Conservation (phyloP, 2,113 vertebrate species). For the Narcine bancroftii region DNA sequence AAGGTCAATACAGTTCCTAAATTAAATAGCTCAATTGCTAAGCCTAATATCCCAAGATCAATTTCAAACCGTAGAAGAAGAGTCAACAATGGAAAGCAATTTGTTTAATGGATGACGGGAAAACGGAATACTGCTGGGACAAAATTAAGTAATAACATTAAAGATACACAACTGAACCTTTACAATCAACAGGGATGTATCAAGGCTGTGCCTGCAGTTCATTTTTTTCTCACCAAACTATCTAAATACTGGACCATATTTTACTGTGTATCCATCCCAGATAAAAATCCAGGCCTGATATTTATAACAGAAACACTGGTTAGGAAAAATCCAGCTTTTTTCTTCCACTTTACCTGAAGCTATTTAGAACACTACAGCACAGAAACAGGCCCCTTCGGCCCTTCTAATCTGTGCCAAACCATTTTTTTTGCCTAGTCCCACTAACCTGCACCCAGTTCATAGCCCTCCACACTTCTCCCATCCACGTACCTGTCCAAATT, state of each 20-base stretch:
- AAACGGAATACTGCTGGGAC: not conserved
- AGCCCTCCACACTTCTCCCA: too few species aligned
- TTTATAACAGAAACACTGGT: not conserved
- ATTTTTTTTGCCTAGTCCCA: too few species aligned
- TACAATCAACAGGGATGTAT: not conserved
- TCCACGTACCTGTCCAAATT: too few species aligned
- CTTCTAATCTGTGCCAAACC: too few species aligned
- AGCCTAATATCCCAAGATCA: not conserved
- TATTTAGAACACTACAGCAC: not conserved
- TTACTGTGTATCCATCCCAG: not conserved
- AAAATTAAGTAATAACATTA: not conserved
- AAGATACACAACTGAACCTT: not conserved
- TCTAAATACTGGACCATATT: not conserved
- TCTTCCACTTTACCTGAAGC: not conserved
- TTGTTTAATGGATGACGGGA: not conserved
- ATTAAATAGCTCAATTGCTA: not conserved
- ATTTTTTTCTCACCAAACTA: not conserved
- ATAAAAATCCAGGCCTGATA: not conserved
- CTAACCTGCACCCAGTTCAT: too few species aligned
- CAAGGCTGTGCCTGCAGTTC: not conserved
- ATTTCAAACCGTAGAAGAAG: not conserved
- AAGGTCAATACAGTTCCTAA: not conserved
- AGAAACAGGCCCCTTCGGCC: too few species aligned
- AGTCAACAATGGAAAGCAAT: not conserved
- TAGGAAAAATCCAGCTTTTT: not conserved